Conservation (phyloP, 2,797 vertebrate genomes). For the Pelobates cultripes region DNA sequence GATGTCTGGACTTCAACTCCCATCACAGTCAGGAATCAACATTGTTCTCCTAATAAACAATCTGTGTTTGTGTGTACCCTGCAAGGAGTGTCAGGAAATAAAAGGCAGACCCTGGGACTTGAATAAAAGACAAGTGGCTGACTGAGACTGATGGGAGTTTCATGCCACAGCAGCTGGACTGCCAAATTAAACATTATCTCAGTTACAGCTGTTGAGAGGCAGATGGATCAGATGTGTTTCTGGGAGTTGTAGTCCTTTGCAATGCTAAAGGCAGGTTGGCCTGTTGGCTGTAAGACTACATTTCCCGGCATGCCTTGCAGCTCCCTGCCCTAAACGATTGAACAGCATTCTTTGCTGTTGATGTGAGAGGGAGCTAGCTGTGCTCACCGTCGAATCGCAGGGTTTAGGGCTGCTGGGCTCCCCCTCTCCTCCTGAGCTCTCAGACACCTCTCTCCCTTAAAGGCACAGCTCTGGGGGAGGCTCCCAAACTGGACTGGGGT, state of each 20-base stretch:
- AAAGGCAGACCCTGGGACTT: no score
- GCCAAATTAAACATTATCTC: background rate
- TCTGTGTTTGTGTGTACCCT: no score
- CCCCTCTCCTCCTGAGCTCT: constrained; percentile 19
- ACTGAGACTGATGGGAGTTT: background rate
- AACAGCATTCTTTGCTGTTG: constrained; percentile 30
- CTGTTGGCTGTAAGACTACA: constrained; percentile 46
- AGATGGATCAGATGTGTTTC: background rate
- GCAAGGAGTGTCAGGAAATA: no score
- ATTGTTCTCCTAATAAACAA: no score
- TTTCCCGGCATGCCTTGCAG: constrained; percentile 55
- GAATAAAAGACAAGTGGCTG: background rate
- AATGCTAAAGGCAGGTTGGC: background rate
- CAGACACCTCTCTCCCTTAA: constrained; percentile 46
- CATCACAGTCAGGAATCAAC: no score
- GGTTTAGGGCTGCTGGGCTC: constrained; percentile 1
- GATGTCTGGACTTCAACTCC: no score
- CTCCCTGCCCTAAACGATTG: background rate
- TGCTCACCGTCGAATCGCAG: background rate
- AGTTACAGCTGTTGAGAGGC: background rate
- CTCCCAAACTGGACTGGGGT: constrained; percentile 3
- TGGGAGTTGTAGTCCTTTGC: constrained; percentile 41
- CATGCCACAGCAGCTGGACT: background rate
- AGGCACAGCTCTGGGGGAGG: constrained; percentile 38
- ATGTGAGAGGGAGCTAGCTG: constrained; percentile 29